Evolutionary conservation across 2,113 vertebrate species (phyloP).

Genomic region (Naja naja): DNA sequence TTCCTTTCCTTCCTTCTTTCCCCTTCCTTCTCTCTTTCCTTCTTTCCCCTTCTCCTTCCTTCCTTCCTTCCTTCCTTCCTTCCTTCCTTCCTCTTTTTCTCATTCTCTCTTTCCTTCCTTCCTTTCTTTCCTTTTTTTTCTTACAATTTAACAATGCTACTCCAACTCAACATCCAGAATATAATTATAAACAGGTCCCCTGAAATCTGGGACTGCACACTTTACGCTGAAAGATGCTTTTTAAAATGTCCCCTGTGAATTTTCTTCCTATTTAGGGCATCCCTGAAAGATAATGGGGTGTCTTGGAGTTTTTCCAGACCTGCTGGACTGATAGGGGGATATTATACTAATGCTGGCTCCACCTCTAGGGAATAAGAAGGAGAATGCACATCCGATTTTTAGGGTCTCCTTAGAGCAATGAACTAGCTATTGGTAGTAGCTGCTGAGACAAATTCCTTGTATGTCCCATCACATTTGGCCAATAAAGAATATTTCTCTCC

Average conservation of each 20-base stretch:
- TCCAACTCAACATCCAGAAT: neutral
- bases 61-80: neutral
- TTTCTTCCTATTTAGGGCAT: neutral
- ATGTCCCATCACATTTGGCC: neutral
- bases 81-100: too few species aligned
- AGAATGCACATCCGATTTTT: too few species aligned
- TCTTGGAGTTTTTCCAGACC: neutral
- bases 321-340: neutral
- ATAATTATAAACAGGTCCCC: neutral
- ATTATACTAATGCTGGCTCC: neutral
- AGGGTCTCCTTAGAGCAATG: neutral
- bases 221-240: neutral
- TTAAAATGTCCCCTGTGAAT: neutral
- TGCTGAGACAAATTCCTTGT: neutral
- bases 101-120: neutral
- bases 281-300: neutral
- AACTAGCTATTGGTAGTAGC: neutral
- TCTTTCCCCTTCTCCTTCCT: too few species aligned
- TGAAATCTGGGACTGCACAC: neutral
- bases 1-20: too few species aligned
- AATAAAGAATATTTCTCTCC: neutral
- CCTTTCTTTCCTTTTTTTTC: neutral
- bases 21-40: too few species aligned
- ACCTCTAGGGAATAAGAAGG: neutral
- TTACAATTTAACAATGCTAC: neutral